Base-by-base conservation (phyloP, 1,140 invertebrate species). In the Philaenus spumarius region DNA sequence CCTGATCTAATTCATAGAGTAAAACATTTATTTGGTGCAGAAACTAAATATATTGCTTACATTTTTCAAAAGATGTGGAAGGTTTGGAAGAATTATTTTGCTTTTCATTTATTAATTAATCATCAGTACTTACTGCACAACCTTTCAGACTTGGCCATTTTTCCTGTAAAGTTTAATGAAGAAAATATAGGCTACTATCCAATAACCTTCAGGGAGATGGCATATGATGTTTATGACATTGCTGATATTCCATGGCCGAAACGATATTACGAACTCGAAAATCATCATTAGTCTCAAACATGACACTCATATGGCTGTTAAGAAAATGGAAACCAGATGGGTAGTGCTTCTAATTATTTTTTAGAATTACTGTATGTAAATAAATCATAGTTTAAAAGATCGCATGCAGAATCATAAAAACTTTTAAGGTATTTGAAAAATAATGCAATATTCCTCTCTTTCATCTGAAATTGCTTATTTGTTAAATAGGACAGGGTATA, bases 1-100 rank as follows among this genome's bases (percentile, higher is more conserved):
- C 70, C 69, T 6, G 40, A 64, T 37, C 19, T 42, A 5, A 42
- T 42, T 42, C 40, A 42, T 17, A 47, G 45, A 47, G 45, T 47
- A 2, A 47, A 47, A 47, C 5, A 3, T 2, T 47, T 20, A 14
- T 47, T 47, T 47, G 45, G 45, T 15, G 45, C 19, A 2, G 2
- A 47, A 20, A 47, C 15, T 3, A 47, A 23, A 20, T 47, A 15
- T 20, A 23, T 22, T 12, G 3, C 20, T 14, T 4, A 47, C 3
- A 47, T 47, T 4, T 47, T 47, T 23, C 15, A 47, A 47, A 24
- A 4, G 19, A 12, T 20, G 4, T 47, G 45, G 45, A 17, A 17
- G 20, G 5, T 20, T 15, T 47, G 45, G 45, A 17, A 2, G 4
- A 2, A 47, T 23, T 20, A 20, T 4, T 47, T 15, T 47, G 45